Evolutionary conservation across 1,140 invertebrate genomes (phyloP).

Genomic region (Drosophila erecta): DNA sequence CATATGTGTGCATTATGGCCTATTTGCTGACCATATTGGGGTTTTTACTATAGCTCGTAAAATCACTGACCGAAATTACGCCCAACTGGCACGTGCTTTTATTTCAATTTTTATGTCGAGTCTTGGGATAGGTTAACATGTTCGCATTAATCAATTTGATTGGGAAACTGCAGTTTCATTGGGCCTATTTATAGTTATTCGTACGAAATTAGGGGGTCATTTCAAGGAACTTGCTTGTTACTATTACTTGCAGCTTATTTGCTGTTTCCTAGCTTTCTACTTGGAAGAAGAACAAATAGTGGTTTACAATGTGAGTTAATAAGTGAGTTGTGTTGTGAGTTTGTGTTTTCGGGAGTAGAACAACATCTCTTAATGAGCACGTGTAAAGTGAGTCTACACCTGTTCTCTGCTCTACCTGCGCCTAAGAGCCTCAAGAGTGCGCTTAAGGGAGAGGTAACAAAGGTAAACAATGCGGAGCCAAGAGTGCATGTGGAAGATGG

Average conservation of each 20-base stretch:
- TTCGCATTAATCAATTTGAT: neutral
- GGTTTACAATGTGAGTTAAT: too few species aligned
- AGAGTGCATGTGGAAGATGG: conserved; percentile 30
- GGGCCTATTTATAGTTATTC: conserved; percentile 18
- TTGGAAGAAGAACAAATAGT: too few species aligned
- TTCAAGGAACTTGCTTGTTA: neutral
- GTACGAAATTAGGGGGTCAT: conserved; percentile 6
- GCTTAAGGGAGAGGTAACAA: conserved; percentile 40
- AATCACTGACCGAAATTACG: conserved; percentile 11
- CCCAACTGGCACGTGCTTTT: conserved; percentile 21
- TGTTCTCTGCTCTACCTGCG: conserved; percentile 9
- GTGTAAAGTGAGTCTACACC: conserved; percentile 33
- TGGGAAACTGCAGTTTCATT: conserved; percentile 7
- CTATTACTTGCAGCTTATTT: too few species aligned
- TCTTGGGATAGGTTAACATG: neutral
- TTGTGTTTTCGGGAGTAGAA: too few species aligned
- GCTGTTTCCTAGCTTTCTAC: neutral
- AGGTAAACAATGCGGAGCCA: conserved; percentile 63
- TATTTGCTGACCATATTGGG: conserved; percentile 28
- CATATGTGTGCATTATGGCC: neutral
- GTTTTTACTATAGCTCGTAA: conserved; percentile 30
- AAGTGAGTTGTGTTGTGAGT: too few species aligned
- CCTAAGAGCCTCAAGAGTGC: conserved; percentile 27
- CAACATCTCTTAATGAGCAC: conserved; percentile 10
- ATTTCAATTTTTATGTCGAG: conserved; percentile 4